Evolutionary conservation across 2,888 invertebrate species (phyloP), one percentile per base, ranked within the genome.

Genomic region (Autographa pulchrina): DNA sequence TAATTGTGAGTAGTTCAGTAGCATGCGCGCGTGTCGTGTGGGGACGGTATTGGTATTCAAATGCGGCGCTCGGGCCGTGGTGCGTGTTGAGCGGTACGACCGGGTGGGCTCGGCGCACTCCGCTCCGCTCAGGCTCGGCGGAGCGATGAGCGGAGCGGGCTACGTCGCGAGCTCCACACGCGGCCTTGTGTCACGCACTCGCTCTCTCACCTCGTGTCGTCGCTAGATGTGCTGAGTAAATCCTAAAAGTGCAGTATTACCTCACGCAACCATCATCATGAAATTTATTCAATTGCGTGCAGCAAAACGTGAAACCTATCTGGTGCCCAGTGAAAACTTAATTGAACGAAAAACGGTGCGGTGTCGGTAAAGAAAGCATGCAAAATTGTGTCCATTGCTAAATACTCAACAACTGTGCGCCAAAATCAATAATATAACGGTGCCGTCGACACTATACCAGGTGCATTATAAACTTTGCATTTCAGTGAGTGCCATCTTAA

Each of bases 11-110:
- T 94, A 89, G 91, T 92, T 90, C 86, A 91, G 90, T 90, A 92
- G 92, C 95, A 95, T 95, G 96, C 95, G 95, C 96, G 94, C 94
- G 95, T 95, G 95, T 95, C 91, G 93, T 94, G 96, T 95, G 90
- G 92, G 91, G 91, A 92, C 92, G 96, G 96, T 96, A 97, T 97
- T 97, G 97, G 97, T 97, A 97, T 97, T 97, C 97, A 97, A 97
- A 97, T 97, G 97, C 96, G 96, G 95, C 95, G 94, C 93, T 95
- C 94, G 95, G 93, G 94, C 93, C 93, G 86, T 91, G 89, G 93
- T 93, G 94, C 91, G 92, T 92, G 93, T 90, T 75, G 86, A 85
- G 87, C 87, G 83, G 85, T 82, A 85, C 82, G 86, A 85, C 87
- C 86, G 81, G 62, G 70, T 77, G 83, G 81, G 72, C 75, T 16